These are phyloP conservation scores for Proteles cristata DNA, from an alignment of 2,113 vertebrate genomes.

Conservation along the genomic window DNA sequence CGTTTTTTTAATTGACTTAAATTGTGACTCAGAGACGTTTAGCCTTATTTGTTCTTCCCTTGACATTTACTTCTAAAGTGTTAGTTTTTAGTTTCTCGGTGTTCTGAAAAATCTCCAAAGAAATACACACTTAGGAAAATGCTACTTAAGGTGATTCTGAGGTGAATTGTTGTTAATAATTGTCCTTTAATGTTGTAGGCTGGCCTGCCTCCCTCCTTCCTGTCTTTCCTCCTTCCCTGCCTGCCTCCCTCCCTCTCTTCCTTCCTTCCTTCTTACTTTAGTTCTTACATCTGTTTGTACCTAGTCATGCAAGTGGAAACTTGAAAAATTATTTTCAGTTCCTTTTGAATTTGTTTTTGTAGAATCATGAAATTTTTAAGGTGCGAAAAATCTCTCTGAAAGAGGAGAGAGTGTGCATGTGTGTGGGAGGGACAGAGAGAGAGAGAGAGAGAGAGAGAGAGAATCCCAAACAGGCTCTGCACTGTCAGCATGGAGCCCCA, in stretches of 20 bases:
- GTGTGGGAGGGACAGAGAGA: too few species aligned
- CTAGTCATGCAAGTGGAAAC: not conserved
- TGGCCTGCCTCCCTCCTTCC: not conserved
- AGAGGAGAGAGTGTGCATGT: too few species aligned
- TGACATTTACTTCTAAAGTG: not conserved
- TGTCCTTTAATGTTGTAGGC: not conserved
- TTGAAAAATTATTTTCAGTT: not conserved
- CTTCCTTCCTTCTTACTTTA: not conserved
- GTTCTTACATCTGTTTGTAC: not conserved
- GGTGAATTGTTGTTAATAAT: not conserved
- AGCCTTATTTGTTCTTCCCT: not conserved
- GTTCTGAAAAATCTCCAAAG: not conserved
- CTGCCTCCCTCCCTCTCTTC: too few species aligned
- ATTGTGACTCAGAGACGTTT: slow-evolving; percentile 6
- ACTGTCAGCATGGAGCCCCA: too few species aligned
- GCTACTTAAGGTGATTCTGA: not conserved
- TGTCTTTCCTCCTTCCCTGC: not conserved
- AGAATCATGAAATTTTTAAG: not conserved
- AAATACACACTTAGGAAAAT: not conserved
- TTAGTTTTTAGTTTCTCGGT: not conserved
- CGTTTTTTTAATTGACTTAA: not conserved
- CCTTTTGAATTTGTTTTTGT: not conserved
- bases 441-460: too few species aligned
- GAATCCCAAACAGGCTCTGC: too few species aligned
- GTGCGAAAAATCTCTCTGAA: not conserved